A percentile compares a stretch with the other conserved stretches of the same genome.
Evolutionary conservation across 2,888 invertebrate genomes (phyloP).

Genomic region (Pachliopta kotzebuea): DNA sequence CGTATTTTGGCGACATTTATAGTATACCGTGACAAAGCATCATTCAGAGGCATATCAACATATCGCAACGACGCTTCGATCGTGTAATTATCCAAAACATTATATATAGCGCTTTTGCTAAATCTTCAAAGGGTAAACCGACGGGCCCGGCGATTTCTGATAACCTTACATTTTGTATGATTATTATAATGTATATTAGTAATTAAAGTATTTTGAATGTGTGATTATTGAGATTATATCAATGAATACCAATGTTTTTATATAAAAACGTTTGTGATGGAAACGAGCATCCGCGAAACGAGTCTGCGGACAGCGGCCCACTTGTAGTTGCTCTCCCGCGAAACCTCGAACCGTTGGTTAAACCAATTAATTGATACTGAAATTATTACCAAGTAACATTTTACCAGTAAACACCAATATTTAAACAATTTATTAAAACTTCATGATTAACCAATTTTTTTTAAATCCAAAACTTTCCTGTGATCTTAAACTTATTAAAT

Average conservation of each 20-base stretch:
- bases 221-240: constrained; percentile 2
- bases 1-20: constrained; percentile 10
- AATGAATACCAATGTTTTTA: background rate
- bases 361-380: no score
- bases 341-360: no score
- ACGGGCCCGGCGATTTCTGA: constrained; percentile 41
- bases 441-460: no score
- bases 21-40: constrained; percentile 2
- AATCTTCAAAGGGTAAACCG: constrained; percentile 26
- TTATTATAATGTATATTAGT: background rate
- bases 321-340: no score
- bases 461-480: no score
- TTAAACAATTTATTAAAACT: no score
- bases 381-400: no score
- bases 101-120: constrained; percentile 10
- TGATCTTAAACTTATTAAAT: no score
- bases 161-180: constrained; percentile 31
- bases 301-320: no score
- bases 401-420: no score
- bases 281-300: no score
- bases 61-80: background rate
- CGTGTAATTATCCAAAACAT: constrained; percentile 5
- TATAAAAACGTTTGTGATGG: no score
- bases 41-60: constrained; percentile 10
- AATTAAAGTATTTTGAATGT: background rate